Evolutionary conservation across 2,113 vertebrate species (phyloP), one percentile per base, ranked within the genome.

Genomic region (Cettia cetti): DNA sequence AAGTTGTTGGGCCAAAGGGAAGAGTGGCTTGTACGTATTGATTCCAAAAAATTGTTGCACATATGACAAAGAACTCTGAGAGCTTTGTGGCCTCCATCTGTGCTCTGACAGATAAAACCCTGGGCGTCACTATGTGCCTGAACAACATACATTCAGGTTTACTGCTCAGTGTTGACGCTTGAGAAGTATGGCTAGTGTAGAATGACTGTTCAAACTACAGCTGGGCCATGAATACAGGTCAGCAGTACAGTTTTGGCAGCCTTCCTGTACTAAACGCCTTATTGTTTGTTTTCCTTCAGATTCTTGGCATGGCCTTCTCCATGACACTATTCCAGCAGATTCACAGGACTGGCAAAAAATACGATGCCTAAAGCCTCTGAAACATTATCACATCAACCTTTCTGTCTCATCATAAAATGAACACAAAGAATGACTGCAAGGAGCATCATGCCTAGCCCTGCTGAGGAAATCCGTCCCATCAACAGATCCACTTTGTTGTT

Each of bases 311-410:
- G 99, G 99, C 99, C 52, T 99, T 99, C 97, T 99, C 99, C 97
- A 99, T 99, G 99, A 99, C 98, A 20, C 98, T 99, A 63, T 99
- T 99, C 98, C 99, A 99, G 96, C 99, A 99, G 96, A 99, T 99
- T 98, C 99, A 99, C 97, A 98, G 99, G 98, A 99, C 99, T 65
- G 99, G 99, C 90, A 99, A 99, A 98, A 99, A 99, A 97, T 99
- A 99, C 4, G 99, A 99, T 15, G 99, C 99, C 87, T 99, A 98
- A 98, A 97, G 72, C 92, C 79, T 83, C 74, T 72, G 81, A 69
- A 95, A 88, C 77, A 56, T 86, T 89, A 81, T 82, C 65, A 63
- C 92, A 93, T 82, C 92, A 90, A 71, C 83, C 49, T 70, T 92
- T 87, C 90, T 93, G 78, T 94, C 81, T 94, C 92, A 82, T 95